Evolutionary conservation across 2,113 vertebrate genomes (phyloP), one percentile per base, ranked within the genome.

Genomic region (Cephalopterus ornatus): DNA sequence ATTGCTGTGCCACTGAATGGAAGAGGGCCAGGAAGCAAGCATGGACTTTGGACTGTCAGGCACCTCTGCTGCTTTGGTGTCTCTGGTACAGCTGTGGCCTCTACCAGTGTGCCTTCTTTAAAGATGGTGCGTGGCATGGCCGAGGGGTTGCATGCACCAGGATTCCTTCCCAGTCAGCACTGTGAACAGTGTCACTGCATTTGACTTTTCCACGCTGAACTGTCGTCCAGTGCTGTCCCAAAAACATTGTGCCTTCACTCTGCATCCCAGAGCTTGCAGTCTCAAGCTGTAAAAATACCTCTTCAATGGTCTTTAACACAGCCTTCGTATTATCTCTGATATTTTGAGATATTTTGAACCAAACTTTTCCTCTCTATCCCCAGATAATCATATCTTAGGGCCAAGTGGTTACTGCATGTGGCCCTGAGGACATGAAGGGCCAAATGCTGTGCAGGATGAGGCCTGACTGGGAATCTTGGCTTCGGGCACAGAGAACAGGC

Each of bases 181-280:
- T 8, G 22, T 10, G 77, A 77, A 19, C 27, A 20, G 37, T 9
- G 11, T 50, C 4, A 4, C 42, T 3, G 0, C 67, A 21, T 59
- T 74, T 78, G 65, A 50, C 23, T 32, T 22, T 6, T 33, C 20
- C 11, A 5, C 0, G 0, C 33, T 74, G 46, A 74, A 8, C 4
- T 11, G 10, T 44, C 2, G 0, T 33, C n/a, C 35, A 9, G 0
- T 2, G 2, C 58, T 92, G 39, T 68, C 71, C 58, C 24, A 44
- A 0, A 23, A 83, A 63, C 44, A 3, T 19, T 79, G 33, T 83
- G 37, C 59, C 56, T 81, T 89, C 46, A 21, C 8, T 6, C 37
- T 35, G 2, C 4, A 6, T 87, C 55, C 50, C 73, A 81, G 65
- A 71, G 55, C n/a, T 30, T 4, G 26, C 23, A 61, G 21, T 33